Base-by-base conservation (phyloP, 2,113 vertebrate species). In the Aspidoscelis tigris region DNA sequence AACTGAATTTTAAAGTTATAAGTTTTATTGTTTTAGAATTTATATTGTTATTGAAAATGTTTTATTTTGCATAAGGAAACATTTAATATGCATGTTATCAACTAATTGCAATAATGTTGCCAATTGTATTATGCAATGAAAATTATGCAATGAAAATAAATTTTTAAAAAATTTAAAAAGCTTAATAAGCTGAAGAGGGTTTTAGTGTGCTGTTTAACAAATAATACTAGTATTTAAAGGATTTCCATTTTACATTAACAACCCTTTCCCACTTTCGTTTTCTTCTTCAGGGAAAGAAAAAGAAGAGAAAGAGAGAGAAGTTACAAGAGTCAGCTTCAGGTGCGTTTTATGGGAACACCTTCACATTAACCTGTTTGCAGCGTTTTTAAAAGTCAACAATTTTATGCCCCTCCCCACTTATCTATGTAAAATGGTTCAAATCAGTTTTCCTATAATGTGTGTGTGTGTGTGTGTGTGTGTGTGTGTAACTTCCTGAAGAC, bases 271-370 rank as follows among this genome's bases (percentile, higher is more conserved):
- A 10, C 1, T 1, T 33, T 81, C 89, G 5, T 96, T 94, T 97
- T 14, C 43, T 47, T n/a, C 14, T 66, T 26, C 95, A 99, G 99
- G 99, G 99, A 93, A 99, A 99, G 97, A 99, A 99, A 95, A 99
- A 99, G 96, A 99, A 99, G 96, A 98, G 99, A 96, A 99, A 99
- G 98, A 97, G 99, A 96, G 99, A 99, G 96, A 99, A 99, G 91
- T 97, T 99, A 85, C 99, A 99, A 96, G 99, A 99, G 91, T 96
- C 98, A 47, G 95, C 99, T 84, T 94, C 98, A 96, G 99, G 99
- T 99, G 96, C 96, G 96, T 82, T 7, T 47, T 20, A 0, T 11
- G 24, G 11, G 55, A 3, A 47, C 55, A 68, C 61, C 4, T 55
- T 83, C 44, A 55, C 41, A 7, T 77, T 84, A 5, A 65, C 75